Evolutionary conservation across 2,888 invertebrate genomes (phyloP).

Genomic region (Drosophila tanythrix): DNA sequence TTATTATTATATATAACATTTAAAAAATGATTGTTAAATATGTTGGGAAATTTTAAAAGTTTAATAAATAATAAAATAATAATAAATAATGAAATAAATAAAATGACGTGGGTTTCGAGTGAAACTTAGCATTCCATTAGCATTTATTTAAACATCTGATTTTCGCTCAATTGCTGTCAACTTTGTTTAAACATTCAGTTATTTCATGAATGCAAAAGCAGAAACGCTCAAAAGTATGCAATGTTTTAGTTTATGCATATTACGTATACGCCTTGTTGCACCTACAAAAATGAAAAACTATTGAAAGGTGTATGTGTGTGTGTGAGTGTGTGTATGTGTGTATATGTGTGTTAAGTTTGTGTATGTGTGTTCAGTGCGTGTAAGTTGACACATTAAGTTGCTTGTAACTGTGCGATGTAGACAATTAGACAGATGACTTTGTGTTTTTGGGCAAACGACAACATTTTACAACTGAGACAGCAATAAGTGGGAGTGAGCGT

Average conservation of each 20-base stretch:
- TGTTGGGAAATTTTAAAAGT: not conserved
- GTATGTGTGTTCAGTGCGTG: slow-evolving; percentile 7
- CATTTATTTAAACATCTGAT: not conserved
- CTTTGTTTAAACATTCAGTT: not conserved
- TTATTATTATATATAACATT: not conserved
- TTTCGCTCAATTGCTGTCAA: not conserved
- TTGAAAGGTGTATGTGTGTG: slow-evolving; percentile 1
- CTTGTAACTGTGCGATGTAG: slow-evolving; percentile 21
- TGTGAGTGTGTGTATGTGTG: slow-evolving; percentile 1
- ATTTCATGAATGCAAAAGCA: not conserved
- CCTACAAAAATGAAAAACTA: slow-evolving; percentile 18
- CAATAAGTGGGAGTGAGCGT: slow-evolving; percentile 12
- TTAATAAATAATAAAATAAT: not conserved
- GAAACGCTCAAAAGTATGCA: slow-evolving; percentile 20
- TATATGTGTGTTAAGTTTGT: not conserved
- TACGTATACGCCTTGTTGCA: slow-evolving; percentile 17
- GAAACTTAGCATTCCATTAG: not conserved
- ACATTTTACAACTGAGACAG: slow-evolving; percentile 36
- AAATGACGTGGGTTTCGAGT: no score
- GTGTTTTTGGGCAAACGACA: slow-evolving; percentile 15
- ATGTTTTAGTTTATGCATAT: slow-evolving; percentile 7
- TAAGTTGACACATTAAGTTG: slow-evolving; percentile 11
- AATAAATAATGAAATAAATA: no score
- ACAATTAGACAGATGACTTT: slow-evolving; percentile 8
- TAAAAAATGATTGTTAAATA: not conserved